Percentiles rank a stretch among this genome's conserved stretches.
These are phyloP conservation scores for Astropecten irregularis DNA, from an alignment of 53 echinoderm and acorn worm genomes.

Conservation along the genomic window DNA sequence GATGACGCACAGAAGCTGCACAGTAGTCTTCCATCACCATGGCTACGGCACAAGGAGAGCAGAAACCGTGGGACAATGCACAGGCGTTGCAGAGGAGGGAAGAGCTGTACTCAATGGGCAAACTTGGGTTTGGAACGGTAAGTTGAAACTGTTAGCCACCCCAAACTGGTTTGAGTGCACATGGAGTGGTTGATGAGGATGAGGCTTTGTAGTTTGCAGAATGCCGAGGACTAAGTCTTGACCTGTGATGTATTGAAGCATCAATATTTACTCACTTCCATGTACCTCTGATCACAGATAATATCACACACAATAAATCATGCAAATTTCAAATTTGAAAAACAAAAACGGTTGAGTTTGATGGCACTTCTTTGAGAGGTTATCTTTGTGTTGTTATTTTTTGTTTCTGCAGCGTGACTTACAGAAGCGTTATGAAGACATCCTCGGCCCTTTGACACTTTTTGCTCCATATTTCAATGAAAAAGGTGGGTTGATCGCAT, in stretches of 20 bases:
- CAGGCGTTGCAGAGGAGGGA: conserved; percentile 44
- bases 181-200: no score
- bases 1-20: no score
- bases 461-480: conserved; percentile 92
- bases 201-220: background rate
- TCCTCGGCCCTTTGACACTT: conserved; percentile 87
- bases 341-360: no score
- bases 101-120: conserved; percentile 65
- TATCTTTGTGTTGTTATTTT: no score
- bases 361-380: no score
- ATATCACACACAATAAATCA: no score
- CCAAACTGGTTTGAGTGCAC: no score
- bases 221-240: background rate
- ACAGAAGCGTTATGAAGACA: conserved; percentile 93
- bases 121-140: conserved; percentile 75
- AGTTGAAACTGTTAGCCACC: conserved; percentile 21
- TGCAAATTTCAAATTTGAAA: no score
- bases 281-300: no score
- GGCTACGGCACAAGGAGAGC: conserved; percentile 7
- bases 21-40: background rate
- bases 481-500: conserved; percentile 78
- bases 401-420: conserved; percentile 71
- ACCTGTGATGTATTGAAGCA: no score
- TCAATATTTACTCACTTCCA: no score
- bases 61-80: background rate